Percentiles rank a stretch among this genome's conserved stretches.
These are phyloP conservation scores for Iphiclides podalirius DNA, from an alignment of 2,888 invertebrate species.

Conservation along the genomic window DNA sequence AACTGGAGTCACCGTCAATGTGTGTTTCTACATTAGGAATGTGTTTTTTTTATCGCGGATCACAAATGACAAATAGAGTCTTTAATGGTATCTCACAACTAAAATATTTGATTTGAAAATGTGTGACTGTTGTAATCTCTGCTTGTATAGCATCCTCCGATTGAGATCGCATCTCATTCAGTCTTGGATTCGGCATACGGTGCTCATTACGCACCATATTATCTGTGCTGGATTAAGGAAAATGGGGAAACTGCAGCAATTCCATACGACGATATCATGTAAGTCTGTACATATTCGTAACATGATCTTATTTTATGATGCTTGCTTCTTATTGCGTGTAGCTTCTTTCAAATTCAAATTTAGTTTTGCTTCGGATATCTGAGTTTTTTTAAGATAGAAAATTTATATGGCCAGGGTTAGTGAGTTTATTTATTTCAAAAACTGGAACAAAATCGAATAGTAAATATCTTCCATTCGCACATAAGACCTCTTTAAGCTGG, in stretches of 20 bases:
- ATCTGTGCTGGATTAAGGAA: not conserved
- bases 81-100: slow-evolving; percentile 18
- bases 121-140: slow-evolving; percentile 19
- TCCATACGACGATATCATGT: slow-evolving; percentile 37
- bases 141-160: not conserved
- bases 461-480: no score
- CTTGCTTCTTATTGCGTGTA: no score
- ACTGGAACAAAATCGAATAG: no score
- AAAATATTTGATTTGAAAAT: slow-evolving; percentile 25
- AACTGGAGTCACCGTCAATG: no score
- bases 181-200: slow-evolving; percentile 22
- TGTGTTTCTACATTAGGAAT: not conserved
- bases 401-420: no score
- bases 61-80: slow-evolving; percentile 3
- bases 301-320: not conserved
- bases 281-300: slow-evolving; percentile 25
- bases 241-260: slow-evolving; percentile 38
- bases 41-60: slow-evolving; percentile 4
- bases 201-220: not conserved
- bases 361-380: no score
- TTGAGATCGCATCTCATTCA: slow-evolving; percentile 3
- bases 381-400: no score
- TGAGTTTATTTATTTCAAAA: no score
- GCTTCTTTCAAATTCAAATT: no score
- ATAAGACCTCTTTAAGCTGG: no score